These are phyloP conservation scores for Eucriotettix oculatus DNA, from an alignment of 2,888 invertebrate species.

Conservation along the genomic window DNA sequence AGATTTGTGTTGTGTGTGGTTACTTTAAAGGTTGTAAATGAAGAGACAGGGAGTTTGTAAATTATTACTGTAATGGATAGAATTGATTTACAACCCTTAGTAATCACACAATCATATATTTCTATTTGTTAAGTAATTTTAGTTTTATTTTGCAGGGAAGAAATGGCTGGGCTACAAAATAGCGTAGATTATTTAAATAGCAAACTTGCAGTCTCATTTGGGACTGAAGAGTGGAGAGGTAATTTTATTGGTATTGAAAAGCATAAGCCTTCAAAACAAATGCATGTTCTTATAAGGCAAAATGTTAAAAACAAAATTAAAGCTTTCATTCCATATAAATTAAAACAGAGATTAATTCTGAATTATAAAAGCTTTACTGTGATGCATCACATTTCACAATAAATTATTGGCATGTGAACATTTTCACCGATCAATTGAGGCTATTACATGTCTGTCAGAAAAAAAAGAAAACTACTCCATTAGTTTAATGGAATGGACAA, in stretches of 20 bases:
- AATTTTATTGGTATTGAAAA: not conserved
- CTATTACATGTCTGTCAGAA: too few species aligned
- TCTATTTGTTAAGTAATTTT: not conserved
- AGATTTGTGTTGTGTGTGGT: not conserved
- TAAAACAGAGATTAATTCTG: not conserved
- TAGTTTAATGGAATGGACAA: too few species aligned
- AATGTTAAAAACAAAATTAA: not conserved
- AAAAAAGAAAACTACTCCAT: too few species aligned
- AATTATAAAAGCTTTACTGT: not conserved
- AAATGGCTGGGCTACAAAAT: slow-evolving; percentile 66
- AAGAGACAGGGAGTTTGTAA: not conserved
- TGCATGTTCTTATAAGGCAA: not conserved
- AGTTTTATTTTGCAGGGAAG: slow-evolving; percentile 39
- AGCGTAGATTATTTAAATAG: slow-evolving; percentile 49
- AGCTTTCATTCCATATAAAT: not conserved
- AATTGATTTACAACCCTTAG: not conserved
- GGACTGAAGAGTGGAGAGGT: slow-evolving; percentile 18
- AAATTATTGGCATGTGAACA: too few species aligned
- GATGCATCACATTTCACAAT: too few species aligned
- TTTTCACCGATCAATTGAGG: too few species aligned
- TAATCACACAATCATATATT: not conserved
- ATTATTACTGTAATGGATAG: not conserved
- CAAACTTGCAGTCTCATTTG: slow-evolving; percentile 21
- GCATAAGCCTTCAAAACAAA: not conserved
- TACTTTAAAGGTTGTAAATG: not conserved